Conservation (phyloP, 2,888 invertebrate genomes). For the Cephalotes varians region DNA sequence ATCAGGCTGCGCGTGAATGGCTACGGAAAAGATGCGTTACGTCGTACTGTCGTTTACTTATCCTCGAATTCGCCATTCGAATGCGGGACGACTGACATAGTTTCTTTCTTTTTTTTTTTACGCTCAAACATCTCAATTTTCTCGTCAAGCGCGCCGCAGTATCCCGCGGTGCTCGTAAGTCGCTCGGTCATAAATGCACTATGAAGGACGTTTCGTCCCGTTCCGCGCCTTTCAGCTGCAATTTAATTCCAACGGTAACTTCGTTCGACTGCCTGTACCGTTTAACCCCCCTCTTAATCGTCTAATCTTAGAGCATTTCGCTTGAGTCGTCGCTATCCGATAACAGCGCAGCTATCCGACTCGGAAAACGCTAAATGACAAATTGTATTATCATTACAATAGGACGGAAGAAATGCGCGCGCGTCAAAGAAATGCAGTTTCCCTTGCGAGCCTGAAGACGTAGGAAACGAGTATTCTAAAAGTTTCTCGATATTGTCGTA, state of each 20-base stretch:
- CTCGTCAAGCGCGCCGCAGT: slow-evolving; percentile 9
- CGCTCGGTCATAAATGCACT: slow-evolving; percentile 57
- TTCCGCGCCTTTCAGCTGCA: slow-evolving; percentile 36
- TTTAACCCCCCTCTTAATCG: slow-evolving; percentile 44
- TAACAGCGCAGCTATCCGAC: slow-evolving; percentile 34
- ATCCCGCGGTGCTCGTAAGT: slow-evolving; percentile 62
- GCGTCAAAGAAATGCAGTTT: slow-evolving; percentile 1
- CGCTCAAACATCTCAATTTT: slow-evolving; percentile 33
- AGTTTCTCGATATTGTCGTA: slow-evolving; percentile 3
- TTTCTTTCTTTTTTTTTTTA: slow-evolving; percentile 14
- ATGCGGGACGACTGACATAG: not conserved
- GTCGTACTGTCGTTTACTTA: not conserved
- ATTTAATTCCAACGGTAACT: slow-evolving; percentile 34
- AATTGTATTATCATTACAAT: slow-evolving; percentile 50
- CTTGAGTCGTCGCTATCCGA: slow-evolving; percentile 29
- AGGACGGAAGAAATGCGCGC: slow-evolving; percentile 7
- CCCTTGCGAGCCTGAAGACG: not conserved
- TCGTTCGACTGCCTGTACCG: slow-evolving; percentile 45
- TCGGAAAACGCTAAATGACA: slow-evolving; percentile 47
- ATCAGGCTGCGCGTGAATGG: not conserved
- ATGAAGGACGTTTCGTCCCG: slow-evolving; percentile 40
- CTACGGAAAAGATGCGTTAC: not conserved
- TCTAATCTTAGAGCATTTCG: slow-evolving; percentile 39
- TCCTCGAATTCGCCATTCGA: not conserved
- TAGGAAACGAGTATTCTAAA: not conserved